Percentiles rank a stretch among this genome's conserved stretches.
phyloP scores from a whole-genome alignment of 2,888 invertebrate genomes.

The Elysia crispata region DNA sequence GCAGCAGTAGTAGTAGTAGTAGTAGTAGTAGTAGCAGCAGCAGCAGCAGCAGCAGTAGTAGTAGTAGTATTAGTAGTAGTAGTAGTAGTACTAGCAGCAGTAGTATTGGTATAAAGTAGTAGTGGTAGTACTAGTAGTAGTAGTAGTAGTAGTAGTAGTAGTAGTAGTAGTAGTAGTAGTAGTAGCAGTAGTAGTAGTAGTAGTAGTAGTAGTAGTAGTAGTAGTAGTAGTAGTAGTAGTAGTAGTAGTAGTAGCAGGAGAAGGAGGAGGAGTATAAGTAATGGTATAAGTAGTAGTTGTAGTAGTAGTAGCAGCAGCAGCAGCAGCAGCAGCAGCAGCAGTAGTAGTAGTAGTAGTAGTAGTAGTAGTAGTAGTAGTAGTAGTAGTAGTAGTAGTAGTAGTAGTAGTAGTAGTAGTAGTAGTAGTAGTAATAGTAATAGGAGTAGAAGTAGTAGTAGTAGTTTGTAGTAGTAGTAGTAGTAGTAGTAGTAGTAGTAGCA shows the following conservation, averaged over 20 bases:
- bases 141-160: background rate
- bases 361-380: constrained; percentile 17
- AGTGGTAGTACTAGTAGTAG: background rate
- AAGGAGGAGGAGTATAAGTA: too few relatives aligned
- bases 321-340: background rate
- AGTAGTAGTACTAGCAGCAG: constrained; percentile 12
- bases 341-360: constrained; percentile 11
- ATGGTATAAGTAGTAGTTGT: constrained; percentile 6
- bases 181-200: background rate
- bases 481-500: constrained; percentile 23
- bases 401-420: constrained; percentile 33
- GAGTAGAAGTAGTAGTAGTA: constrained; percentile 24
- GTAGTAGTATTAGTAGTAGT: constrained; percentile 31
- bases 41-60: constrained; percentile 5
- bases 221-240: constrained; percentile 15
- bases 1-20: constrained; percentile 23
- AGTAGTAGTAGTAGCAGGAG: constrained; percentile 5
- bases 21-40: constrained; percentile 16
- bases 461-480: constrained; percentile 28
- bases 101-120: background rate
- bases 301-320: constrained; percentile 10
- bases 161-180: background rate
- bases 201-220: background rate
- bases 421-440: constrained; percentile 29
- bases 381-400: constrained; percentile 23